Conservation (phyloP, 2,113 vertebrate genomes). For the Stictonetta naevosa region DNA sequence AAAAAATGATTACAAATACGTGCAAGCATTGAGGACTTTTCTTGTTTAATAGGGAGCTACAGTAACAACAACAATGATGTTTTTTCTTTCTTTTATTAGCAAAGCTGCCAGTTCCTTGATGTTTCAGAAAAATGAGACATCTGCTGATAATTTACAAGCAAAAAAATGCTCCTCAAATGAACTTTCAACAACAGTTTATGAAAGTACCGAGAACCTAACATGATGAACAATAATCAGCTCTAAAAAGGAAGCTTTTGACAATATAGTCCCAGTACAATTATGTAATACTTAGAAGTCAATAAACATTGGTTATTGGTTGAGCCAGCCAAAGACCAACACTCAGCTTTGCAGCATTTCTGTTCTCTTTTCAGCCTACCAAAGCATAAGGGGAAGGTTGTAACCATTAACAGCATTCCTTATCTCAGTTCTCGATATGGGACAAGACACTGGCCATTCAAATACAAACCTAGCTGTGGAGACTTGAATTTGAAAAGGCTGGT, state of each 20-base stretch:
- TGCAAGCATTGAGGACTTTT: background rate
- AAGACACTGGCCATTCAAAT: background rate
- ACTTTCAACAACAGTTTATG: background rate
- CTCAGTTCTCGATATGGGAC: background rate
- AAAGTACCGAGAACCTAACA: background rate
- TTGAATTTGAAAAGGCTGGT: background rate
- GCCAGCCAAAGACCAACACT: background rate
- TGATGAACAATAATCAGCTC: background rate
- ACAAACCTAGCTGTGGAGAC: background rate
- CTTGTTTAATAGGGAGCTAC: background rate
- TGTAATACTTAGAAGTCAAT: background rate
- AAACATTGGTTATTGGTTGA: background rate
- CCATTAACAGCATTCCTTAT: background rate
- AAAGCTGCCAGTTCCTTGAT: slow-evolving; percentile 22
- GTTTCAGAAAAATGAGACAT: slow-evolving; percentile 2
- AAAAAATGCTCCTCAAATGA: background rate
- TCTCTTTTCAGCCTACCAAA: background rate
- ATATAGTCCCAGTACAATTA: background rate
- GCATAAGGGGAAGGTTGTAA: background rate
- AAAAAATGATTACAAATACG: background rate
- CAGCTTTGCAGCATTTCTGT: background rate
- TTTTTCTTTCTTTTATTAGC: background rate
- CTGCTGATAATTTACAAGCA: slow-evolving; percentile 1
- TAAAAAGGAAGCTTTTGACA: background rate
- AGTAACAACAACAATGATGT: background rate